These are phyloP conservation scores for Calliphora vicina DNA, from an alignment of 1,140 invertebrate genomes.

Conservation along the genomic window DNA sequence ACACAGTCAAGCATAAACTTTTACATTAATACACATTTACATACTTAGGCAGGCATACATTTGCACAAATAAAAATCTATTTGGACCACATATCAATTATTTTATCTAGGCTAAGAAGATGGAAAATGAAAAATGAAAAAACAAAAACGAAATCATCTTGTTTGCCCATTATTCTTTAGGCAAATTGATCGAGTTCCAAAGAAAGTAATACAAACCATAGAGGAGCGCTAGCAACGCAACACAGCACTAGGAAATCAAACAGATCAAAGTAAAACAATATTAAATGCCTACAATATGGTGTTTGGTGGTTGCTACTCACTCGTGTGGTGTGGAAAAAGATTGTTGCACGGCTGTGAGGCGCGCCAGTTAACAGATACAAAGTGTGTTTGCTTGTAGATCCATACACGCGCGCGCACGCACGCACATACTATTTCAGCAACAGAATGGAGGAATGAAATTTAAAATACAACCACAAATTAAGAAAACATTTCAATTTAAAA, in stretches of 20 bases:
- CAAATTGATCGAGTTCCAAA: conserved; percentile 9
- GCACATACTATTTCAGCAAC: not conserved
- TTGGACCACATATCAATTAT: conserved; percentile 5
- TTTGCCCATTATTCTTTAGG: conserved; percentile 7
- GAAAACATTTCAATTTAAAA: conserved; percentile 13
- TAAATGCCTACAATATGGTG: not conserved
- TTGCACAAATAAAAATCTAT: conserved; percentile 5
- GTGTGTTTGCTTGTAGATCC: not conserved
- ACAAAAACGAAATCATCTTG: not conserved
- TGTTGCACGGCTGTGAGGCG: not conserved
- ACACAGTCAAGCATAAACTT: not conserved
- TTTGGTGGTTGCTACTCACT: not conserved
- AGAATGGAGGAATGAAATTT: not conserved
- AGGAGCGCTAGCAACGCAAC: not conserved
- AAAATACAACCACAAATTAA: not conserved
- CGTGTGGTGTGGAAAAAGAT: not conserved
- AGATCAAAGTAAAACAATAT: not conserved
- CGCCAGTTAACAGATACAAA: not conserved
- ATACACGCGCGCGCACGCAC: not conserved
- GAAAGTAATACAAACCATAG: conserved; percentile 2
- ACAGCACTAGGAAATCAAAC: not conserved
- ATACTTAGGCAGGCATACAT: too few relatives aligned
- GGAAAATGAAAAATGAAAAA: not conserved
- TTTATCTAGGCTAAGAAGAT: conserved; percentile 3
- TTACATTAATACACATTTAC: too few relatives aligned